Conservation (phyloP, 2,113 vertebrate species). For the Piprites chloris region DNA sequence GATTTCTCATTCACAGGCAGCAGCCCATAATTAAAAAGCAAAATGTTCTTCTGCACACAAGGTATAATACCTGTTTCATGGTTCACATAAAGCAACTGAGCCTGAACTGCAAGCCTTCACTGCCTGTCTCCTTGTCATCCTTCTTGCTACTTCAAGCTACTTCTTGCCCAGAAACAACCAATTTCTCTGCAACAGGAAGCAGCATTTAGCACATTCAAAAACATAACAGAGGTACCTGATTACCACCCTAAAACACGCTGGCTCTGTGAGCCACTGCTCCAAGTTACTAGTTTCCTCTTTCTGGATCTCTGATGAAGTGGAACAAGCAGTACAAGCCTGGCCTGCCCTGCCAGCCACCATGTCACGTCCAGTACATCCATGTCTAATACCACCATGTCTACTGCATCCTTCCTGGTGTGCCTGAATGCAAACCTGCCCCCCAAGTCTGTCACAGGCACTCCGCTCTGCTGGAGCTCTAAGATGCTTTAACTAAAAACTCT, state of each 20-base stretch:
- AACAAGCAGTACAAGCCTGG: background rate
- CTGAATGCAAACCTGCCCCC: rapidly evolving
- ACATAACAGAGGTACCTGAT: background rate
- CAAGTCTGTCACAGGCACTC: background rate
- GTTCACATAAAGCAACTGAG: background rate
- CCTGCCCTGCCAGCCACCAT: background rate
- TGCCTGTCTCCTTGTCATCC: background rate
- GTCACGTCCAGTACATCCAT: no score
- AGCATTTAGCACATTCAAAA: background rate
- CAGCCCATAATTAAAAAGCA: background rate
- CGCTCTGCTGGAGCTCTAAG: background rate
- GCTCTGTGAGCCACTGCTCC: background rate
- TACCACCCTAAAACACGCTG: background rate
- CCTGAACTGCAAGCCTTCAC: background rate
- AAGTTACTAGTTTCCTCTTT: background rate
- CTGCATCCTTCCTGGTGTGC: background rate
- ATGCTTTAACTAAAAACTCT: background rate
- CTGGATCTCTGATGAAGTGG: background rate
- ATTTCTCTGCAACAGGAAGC: background rate
- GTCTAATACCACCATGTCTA: no score
- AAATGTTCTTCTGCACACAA: background rate
- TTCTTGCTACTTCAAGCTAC: background rate
- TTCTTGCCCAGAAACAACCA: background rate
- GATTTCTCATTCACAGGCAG: background rate
- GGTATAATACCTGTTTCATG: background rate